A percentile compares a stretch with the other conserved stretches of the same genome.
These are phyloP conservation scores for Parelbella ahira DNA, from an alignment of 2,888 invertebrate genomes.

Conservation along the genomic window DNA sequence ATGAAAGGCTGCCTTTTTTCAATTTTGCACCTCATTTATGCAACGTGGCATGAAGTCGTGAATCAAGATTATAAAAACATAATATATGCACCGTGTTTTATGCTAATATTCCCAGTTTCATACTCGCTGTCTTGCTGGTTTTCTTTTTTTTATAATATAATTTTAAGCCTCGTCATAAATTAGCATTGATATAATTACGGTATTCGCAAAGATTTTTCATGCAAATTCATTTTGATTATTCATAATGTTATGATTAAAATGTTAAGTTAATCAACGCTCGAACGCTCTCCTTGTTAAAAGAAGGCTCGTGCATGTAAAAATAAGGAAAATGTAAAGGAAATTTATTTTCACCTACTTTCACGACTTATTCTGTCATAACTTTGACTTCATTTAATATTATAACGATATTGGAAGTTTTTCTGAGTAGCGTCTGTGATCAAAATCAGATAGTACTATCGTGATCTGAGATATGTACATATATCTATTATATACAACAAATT, in stretches of 20 bases:
- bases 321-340: too few species aligned
- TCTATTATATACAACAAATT: too few species aligned
- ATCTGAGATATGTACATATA: too few species aligned
- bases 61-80: conserved; percentile 35
- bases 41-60: conserved; percentile 30
- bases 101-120: conserved; percentile 31
- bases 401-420: too few species aligned
- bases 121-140: conserved; percentile 24
- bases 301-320: too few species aligned
- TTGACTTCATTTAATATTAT: too few species aligned
- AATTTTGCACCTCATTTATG: conserved; percentile 26
- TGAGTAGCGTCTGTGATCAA: too few species aligned
- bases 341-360: too few species aligned
- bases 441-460: too few species aligned
- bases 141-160: too few species aligned
- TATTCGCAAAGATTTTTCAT: conserved; percentile 17
- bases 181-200: conserved; percentile 24
- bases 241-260: conserved; percentile 21
- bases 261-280: conserved; percentile 9
- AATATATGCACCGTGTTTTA: conserved; percentile 34
- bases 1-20: conserved; percentile 19
- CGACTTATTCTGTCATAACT: too few species aligned
- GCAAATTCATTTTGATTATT: conserved; percentile 20
- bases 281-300: background rate
- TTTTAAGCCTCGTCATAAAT: conserved; percentile 19